These are phyloP conservation scores for Nomada lathburiana DNA, from an alignment of 2,888 invertebrate genomes.

Conservation along the genomic window DNA sequence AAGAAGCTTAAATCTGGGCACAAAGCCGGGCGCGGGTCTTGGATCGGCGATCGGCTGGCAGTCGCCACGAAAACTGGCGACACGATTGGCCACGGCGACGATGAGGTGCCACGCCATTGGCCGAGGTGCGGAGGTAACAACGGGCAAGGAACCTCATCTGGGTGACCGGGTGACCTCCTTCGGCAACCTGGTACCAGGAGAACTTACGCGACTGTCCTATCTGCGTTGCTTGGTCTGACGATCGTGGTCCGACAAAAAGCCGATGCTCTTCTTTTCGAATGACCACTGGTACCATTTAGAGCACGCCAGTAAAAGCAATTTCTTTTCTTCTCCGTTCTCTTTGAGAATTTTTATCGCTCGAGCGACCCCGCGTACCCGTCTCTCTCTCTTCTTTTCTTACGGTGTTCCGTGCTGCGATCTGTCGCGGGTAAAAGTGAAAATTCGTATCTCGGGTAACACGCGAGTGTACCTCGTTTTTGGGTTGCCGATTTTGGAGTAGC, in stretches of 20 bases:
- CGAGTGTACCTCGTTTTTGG: not conserved
- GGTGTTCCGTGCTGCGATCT: not conserved
- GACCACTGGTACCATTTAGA: conserved; percentile 30
- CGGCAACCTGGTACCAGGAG: conserved; percentile 73
- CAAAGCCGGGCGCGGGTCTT: conserved; percentile 76
- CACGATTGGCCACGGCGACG: conserved; percentile 76
- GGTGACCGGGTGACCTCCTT: conserved; percentile 83
- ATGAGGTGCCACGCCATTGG: conserved; percentile 69
- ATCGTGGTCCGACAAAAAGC: conserved; percentile 36
- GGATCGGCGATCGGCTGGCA: conserved; percentile 66
- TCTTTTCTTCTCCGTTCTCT: conserved; percentile 7
- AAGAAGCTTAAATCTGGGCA: conserved; percentile 82
- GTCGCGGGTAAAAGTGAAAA: conserved; percentile 47
- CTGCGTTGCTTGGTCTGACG: conserved; percentile 36
- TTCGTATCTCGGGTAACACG: not conserved
- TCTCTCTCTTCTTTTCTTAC: not conserved
- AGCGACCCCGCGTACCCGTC: not conserved
- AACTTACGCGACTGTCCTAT: conserved; percentile 63
- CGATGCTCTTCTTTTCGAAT: conserved; percentile 45
- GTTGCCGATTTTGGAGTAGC: not conserved
- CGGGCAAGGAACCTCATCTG: conserved; percentile 83
- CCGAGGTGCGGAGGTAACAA: conserved; percentile 68
- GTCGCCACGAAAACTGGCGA: conserved; percentile 74
- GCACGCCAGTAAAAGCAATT: conserved; percentile 29
- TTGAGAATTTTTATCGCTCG: conserved; percentile 20